Conservation (phyloP, 2,888 invertebrate species). For the Marasmarcha lunaedactyla region DNA sequence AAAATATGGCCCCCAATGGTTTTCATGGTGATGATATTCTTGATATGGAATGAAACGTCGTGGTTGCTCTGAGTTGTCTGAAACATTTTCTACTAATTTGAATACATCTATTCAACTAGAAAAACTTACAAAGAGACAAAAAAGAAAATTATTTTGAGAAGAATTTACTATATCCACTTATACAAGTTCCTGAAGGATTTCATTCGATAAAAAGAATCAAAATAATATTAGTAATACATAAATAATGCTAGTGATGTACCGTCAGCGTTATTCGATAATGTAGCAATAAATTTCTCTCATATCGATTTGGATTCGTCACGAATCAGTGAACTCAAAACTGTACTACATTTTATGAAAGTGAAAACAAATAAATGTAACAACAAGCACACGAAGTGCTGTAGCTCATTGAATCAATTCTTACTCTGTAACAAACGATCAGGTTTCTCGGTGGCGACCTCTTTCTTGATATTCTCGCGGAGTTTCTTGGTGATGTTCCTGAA, state of each 20-base stretch:
- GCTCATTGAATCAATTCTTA: slow-evolving; percentile 21
- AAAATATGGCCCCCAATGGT: slow-evolving; percentile 80
- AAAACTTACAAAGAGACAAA: too few relatives aligned
- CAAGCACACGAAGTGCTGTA: not conserved
- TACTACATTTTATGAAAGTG: not conserved
- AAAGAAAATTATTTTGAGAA: too few relatives aligned
- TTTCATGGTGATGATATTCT: slow-evolving; percentile 74
- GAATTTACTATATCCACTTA: too few relatives aligned
- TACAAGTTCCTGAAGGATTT: too few relatives aligned
- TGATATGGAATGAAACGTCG: slow-evolving; percentile 56
- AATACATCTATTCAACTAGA: not conserved
- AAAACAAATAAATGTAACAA: not conserved
- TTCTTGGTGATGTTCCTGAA: slow-evolving; percentile 66
- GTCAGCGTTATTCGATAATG: not conserved
- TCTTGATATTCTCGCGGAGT: slow-evolving; percentile 59
- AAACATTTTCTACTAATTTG: slow-evolving; percentile 7
- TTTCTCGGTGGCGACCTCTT: slow-evolving; percentile 55
- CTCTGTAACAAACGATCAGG: slow-evolving; percentile 54
- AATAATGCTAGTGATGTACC: too few relatives aligned
- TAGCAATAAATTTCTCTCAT: not conserved
- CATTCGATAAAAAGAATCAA: too few relatives aligned
- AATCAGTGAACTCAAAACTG: not conserved
- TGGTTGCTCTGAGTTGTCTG: slow-evolving; percentile 56
- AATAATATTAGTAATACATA: too few relatives aligned
- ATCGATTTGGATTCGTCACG: slow-evolving; percentile 2